Evolutionary conservation across 2,888 invertebrate genomes (phyloP).

Genomic region (Agrilus mali): DNA sequence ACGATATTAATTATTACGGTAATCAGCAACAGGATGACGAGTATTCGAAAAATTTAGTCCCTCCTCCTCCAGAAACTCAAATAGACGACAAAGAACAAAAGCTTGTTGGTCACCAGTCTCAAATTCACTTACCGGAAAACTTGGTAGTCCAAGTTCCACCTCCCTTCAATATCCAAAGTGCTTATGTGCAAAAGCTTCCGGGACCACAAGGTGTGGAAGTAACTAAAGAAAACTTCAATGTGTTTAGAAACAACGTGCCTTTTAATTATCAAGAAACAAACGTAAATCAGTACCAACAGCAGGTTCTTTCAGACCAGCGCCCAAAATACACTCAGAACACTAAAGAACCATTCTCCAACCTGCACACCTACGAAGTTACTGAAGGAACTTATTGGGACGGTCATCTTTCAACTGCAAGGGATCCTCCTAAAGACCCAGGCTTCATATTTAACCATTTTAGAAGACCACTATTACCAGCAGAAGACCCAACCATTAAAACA

Average conservation of each 20-base stretch:
- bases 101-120: not conserved
- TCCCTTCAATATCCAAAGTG: slow-evolving; percentile 22
- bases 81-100: slow-evolving; percentile 10
- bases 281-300: not conserved
- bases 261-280: slow-evolving; percentile 15
- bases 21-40: slow-evolving; percentile 27
- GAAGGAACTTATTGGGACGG: slow-evolving; percentile 26
- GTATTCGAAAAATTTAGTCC: slow-evolving; percentile 35
- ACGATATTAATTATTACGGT: slow-evolving; percentile 19
- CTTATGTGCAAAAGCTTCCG: slow-evolving; percentile 12
- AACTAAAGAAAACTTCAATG: slow-evolving; percentile 32
- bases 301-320: slow-evolving; percentile 1
- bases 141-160: slow-evolving; percentile 24
- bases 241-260: slow-evolving; percentile 25
- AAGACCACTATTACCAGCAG: not conserved
- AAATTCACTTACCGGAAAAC: slow-evolving; percentile 20
- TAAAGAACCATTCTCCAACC: slow-evolving; percentile 17
- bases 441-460: not conserved
- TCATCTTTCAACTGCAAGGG: slow-evolving; percentile 10
- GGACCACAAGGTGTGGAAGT: slow-evolving; percentile 23
- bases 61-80: slow-evolving; percentile 35
- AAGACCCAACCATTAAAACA: slow-evolving; percentile 13
- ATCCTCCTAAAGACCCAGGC: slow-evolving; percentile 6
- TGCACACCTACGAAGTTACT: slow-evolving; percentile 32
- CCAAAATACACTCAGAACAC: slow-evolving; percentile 6